Evolutionary conservation across 1,140 invertebrate genomes (phyloP).

Genomic region (Holotrichia oblita): DNA sequence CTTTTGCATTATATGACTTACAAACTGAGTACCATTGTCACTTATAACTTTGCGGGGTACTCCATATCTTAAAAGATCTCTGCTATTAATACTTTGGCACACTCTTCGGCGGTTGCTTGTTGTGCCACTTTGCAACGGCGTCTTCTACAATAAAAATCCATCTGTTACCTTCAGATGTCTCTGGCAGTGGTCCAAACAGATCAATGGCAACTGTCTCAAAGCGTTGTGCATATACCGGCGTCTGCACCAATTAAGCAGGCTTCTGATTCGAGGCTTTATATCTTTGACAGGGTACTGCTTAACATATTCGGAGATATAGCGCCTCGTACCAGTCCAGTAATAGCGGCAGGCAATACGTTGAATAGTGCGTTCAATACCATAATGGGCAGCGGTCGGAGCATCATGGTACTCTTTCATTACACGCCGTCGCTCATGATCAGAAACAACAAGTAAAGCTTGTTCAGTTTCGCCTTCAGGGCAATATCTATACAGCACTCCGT

Average conservation of each 20-base stretch:
- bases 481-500: background rate
- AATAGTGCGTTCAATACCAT: too few relatives aligned
- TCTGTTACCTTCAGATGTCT: background rate
- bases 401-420: too few relatives aligned
- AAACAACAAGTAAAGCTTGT: too few relatives aligned
- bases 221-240: background rate
- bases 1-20: conserved; percentile 12
- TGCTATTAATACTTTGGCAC: background rate
- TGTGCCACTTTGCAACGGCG: too few relatives aligned
- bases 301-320: too few relatives aligned
- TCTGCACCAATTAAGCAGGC: background rate
- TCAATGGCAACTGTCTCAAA: conserved; percentile 1
- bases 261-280: too few relatives aligned
- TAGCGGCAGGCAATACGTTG: too few relatives aligned
- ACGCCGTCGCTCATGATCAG: too few relatives aligned
- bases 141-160: conserved; percentile 29
- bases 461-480: too few relatives aligned
- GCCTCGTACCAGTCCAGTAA: too few relatives aligned
- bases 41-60: background rate
- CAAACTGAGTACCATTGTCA: conserved; percentile 30
- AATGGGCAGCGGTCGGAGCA: too few relatives aligned
- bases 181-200: background rate
- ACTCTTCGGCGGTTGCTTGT: background rate
- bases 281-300: too few relatives aligned
- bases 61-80: background rate